phyloP scores from a whole-genome alignment of 1,140 invertebrate genomes.

The Hylyphantes graminicola region DNA sequence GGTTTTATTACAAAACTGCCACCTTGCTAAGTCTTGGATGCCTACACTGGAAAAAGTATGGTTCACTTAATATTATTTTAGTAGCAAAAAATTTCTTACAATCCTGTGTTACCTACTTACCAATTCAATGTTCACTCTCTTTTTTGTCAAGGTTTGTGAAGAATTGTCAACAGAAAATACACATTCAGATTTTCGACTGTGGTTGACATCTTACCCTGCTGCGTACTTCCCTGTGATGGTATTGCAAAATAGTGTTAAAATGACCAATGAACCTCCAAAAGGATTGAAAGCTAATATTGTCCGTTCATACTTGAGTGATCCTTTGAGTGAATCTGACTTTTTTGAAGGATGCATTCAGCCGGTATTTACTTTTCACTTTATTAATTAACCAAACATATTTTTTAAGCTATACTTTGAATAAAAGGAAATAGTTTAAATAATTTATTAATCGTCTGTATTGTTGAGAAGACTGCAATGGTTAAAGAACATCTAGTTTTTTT shows the following conservation, averaged over 20 bases:
- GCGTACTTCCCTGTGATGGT: constrained; percentile 71
- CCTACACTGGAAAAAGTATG: constrained; percentile 54
- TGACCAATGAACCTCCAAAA: constrained; percentile 73
- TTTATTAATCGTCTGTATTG: neutral
- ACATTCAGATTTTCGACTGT: constrained; percentile 71
- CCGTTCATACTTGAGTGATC: constrained; percentile 85
- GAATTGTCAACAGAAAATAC: constrained; percentile 69
- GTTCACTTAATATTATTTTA: neutral
- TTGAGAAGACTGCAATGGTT: neutral
- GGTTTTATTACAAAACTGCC: constrained; percentile 68
- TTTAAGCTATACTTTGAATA: neutral
- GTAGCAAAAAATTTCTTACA: no score
- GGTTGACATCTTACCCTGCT: constrained; percentile 72
- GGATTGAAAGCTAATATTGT: constrained; percentile 71
- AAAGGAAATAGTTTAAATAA: neutral
- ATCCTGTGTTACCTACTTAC: no score
- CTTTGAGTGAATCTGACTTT: constrained; percentile 87
- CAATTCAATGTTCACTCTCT: no score
- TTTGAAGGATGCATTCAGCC: constrained; percentile 85
- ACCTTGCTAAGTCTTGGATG: constrained; percentile 70
- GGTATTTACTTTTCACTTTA: constrained; percentile 63
- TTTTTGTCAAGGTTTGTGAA: constrained; percentile 64
- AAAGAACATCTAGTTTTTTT: no score
- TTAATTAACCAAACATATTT: neutral
- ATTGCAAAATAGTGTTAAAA: constrained; percentile 72